Percentiles rank a stretch among this genome's conserved stretches.
Conservation (phyloP, 1,140 invertebrate species). For the Euura lappo region DNA sequence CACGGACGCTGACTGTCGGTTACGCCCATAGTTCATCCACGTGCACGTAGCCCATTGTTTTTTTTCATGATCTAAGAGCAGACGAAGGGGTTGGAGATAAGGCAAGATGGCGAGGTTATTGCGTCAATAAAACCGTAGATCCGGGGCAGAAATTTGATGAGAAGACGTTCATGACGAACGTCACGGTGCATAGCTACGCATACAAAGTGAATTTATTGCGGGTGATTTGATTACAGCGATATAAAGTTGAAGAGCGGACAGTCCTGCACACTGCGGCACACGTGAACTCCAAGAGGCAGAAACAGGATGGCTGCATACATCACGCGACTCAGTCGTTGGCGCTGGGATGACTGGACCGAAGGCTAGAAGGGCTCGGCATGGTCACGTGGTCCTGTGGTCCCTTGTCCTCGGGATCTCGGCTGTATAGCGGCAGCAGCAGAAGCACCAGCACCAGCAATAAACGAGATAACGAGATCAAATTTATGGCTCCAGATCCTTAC, state of each 20-base stretch:
- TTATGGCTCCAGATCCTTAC: constrained; percentile 57
- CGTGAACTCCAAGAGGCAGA: constrained; percentile 37
- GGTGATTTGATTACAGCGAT: constrained; percentile 61
- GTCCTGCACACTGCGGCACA: constrained; percentile 27
- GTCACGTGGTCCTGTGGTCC: constrained; percentile 11
- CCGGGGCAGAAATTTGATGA: neutral
- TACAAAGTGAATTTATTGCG: constrained; percentile 56
- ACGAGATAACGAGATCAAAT: constrained; percentile 64
- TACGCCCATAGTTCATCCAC: neutral
- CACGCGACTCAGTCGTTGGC: constrained; percentile 42
- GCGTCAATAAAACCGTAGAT: neutral
- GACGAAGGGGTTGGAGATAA: neutral
- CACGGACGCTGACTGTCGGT: neutral
- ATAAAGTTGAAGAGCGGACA: constrained; percentile 50
- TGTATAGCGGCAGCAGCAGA: constrained; percentile 11
- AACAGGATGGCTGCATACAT: constrained; percentile 59
- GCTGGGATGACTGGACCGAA: constrained; percentile 27
- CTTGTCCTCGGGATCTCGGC: constrained; percentile 12
- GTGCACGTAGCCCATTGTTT: no score
- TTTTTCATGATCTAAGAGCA: neutral
- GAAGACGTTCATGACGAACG: neutral
- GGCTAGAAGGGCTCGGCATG: constrained; percentile 13
- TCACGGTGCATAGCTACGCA: constrained; percentile 46
- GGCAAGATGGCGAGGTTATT: neutral
- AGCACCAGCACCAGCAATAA: constrained; percentile 48